Percentiles rank a stretch among this genome's conserved stretches.
These are phyloP conservation scores for Allobates femoralis DNA, from an alignment of 2,797 vertebrate species.

Conservation along the genomic window DNA sequence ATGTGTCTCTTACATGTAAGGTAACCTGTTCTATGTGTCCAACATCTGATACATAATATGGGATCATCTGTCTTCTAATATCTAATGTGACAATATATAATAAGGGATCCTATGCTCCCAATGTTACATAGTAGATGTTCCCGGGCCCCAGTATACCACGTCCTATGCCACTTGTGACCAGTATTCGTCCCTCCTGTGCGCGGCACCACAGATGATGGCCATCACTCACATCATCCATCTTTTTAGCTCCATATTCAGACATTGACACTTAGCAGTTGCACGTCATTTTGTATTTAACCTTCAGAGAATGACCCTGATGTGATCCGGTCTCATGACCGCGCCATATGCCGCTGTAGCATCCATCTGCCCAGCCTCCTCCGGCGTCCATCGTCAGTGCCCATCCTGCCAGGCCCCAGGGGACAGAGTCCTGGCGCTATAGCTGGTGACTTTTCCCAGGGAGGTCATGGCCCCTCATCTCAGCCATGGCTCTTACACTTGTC, in stretches of 20 bases:
- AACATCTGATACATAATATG: too few species aligned
- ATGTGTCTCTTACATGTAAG: too few species aligned
- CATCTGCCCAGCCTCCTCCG: slow-evolving; percentile 4
- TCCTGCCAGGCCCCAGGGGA: neutral
- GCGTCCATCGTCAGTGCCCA: neutral
- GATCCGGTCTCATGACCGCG: neutral
- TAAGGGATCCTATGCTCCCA: too few species aligned
- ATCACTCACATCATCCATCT: neutral
- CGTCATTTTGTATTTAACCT: slow-evolving; percentile 18
- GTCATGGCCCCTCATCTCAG: neutral
- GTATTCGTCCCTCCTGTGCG: too few species aligned
- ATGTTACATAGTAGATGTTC: too few species aligned
- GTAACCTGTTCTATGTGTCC: too few species aligned
- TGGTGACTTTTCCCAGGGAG: neutral
- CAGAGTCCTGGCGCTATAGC: neutral
- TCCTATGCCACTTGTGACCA: too few species aligned
- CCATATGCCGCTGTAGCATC: slow-evolving; percentile 1
- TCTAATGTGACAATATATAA: too few species aligned
- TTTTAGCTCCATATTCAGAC: neutral
- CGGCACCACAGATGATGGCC: too few species aligned
- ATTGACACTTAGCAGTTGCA: neutral
- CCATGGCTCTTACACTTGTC: neutral
- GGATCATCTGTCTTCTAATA: too few species aligned
- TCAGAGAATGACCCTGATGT: neutral
- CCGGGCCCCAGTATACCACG: too few species aligned